Evolutionary conservation across 2,888 invertebrate species (phyloP).

Genomic region (Archips crataeganus): DNA sequence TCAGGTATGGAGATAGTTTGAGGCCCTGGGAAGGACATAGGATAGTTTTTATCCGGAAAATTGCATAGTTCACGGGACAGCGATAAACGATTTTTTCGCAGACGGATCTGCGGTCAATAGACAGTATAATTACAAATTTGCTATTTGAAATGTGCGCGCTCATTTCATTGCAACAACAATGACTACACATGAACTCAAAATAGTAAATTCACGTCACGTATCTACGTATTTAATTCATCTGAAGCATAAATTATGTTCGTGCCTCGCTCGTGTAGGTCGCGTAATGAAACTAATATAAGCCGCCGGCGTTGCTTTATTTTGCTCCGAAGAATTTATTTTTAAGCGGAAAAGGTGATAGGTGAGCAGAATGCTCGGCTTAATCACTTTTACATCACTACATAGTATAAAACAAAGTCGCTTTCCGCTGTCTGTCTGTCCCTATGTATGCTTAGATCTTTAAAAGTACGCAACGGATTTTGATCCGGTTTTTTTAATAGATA

Average conservation of each 20-base stretch:
- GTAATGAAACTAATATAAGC: conserved; percentile 40
- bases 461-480: too few species aligned
- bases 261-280: conserved; percentile 28
- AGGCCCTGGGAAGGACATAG: too few species aligned
- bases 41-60: too few species aligned
- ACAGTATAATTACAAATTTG: too few species aligned
- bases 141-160: not conserved
- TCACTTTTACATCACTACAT: not conserved
- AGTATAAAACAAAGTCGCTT: too few species aligned
- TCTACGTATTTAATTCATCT: conserved; percentile 30
- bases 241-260: conserved; percentile 37
- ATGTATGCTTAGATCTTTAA: too few species aligned
- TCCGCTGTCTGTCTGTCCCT: too few species aligned
- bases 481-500: too few species aligned
- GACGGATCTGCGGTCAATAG: too few species aligned
- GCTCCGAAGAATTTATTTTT: not conserved
- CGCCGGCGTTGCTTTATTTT: conserved; percentile 19
- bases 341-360: conserved; percentile 1
- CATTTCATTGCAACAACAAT: conserved; percentile 1
- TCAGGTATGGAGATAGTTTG: too few species aligned
- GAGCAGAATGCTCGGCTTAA: not conserved
- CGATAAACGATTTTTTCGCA: too few species aligned
- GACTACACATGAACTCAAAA: not conserved
- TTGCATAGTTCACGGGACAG: too few species aligned
- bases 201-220: conserved; percentile 25